phyloP scores from a whole-genome alignment of 2,888 invertebrate genomes.

The Erpobdella octoculata region DNA sequence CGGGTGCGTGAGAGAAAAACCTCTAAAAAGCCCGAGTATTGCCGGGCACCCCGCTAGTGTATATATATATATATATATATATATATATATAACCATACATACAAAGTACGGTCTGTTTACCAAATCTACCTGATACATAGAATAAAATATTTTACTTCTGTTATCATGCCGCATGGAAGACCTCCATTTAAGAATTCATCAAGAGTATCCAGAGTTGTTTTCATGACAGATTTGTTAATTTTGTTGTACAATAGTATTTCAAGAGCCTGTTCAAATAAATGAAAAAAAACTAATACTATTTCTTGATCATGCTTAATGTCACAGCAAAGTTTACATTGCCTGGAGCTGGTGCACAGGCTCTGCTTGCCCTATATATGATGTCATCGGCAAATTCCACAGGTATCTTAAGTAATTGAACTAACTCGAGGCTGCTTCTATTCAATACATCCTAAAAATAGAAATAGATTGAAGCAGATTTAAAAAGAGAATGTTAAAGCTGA shows the following conservation, averaged over 20 bases:
- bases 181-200: slow-evolving; percentile 44
- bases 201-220: slow-evolving; percentile 37
- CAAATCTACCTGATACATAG: too few relatives aligned
- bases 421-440: slow-evolving; percentile 16
- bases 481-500: too few relatives aligned
- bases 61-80: too few relatives aligned
- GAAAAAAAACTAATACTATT: not conserved
- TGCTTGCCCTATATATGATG: slow-evolving; percentile 26
- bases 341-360: slow-evolving; percentile 24
- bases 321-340: too few relatives aligned
- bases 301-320: not conserved
- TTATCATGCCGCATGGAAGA: slow-evolving; percentile 40
- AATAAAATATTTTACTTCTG: slow-evolving; percentile 43
- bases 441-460: slow-evolving; percentile 27
- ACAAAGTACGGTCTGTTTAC: too few relatives aligned
- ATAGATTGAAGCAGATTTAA: too few relatives aligned
- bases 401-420: slow-evolving; percentile 25
- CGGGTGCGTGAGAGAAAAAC: too few relatives aligned
- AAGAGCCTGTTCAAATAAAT: slow-evolving; percentile 20
- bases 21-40: too few relatives aligned
- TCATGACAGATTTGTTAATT: slow-evolving; percentile 10
- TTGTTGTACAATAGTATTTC: slow-evolving; percentile 9
- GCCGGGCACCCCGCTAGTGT: too few relatives aligned
- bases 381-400: slow-evolving; percentile 23
- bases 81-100: too few relatives aligned